Percentiles rank a stretch among this genome's conserved stretches.
phyloP scores from a whole-genome alignment of 2,113 vertebrate species.

The Lepus timidus region DNA sequence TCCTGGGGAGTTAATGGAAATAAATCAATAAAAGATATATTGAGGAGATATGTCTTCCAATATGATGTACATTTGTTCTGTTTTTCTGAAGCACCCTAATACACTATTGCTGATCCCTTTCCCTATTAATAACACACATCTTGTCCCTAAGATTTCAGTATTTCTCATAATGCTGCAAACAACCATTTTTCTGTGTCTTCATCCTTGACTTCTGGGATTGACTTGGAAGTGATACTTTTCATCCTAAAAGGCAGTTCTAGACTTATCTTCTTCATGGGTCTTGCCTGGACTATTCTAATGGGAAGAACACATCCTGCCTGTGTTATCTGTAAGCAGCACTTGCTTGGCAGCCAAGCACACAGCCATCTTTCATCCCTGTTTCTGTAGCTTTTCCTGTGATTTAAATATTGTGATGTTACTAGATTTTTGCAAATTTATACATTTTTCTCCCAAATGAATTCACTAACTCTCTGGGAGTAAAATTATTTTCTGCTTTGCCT shows the following conservation, averaged over 20 bases:
- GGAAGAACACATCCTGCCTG: not conserved
- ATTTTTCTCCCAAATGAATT: not conserved
- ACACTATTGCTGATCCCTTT: not conserved
- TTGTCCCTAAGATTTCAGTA: not conserved
- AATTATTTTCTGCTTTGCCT: not conserved
- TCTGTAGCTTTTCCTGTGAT: not conserved
- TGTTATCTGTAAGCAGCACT: not conserved
- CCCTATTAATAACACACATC: no score
- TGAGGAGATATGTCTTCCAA: no score
- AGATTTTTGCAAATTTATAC: not conserved
- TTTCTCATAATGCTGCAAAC: not conserved
- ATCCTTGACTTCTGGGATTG: not conserved
- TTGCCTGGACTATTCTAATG: not conserved
- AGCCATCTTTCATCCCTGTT: not conserved
- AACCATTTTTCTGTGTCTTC: not conserved
- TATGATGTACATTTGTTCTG: not conserved
- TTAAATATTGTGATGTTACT: not conserved
- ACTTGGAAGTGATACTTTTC: not conserved
- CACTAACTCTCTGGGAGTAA: not conserved
- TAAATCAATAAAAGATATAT: no score
- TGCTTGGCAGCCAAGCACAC: not conserved
- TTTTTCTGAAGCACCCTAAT: not conserved
- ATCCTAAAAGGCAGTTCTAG: not conserved
- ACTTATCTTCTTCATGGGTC: not conserved
- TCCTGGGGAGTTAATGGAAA: not conserved